A percentile compares a stretch with the other conserved stretches of the same genome.
Evolutionary conservation across 53 echinoderm and acorn worm species (phyloP).

Genomic region (Mesocentrotus franciscanus): DNA sequence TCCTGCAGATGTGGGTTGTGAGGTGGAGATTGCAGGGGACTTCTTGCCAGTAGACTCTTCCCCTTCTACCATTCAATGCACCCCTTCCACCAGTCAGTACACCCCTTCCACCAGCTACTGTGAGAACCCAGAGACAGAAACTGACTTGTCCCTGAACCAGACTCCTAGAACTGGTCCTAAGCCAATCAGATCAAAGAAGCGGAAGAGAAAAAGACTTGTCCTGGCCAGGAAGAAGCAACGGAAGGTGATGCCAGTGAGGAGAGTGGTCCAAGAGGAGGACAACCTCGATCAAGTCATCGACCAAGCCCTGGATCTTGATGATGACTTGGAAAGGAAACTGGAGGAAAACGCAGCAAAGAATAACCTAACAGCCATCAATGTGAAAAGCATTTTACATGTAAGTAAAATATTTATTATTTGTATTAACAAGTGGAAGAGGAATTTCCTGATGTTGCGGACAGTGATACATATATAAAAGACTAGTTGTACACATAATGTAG

Average conservation of each 20-base stretch:
- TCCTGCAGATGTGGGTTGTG: constrained; percentile 52
- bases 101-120: neutral
- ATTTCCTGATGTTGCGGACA: neutral
- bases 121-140: constrained; percentile 7
- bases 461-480: too few species aligned
- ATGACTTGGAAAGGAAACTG: constrained; percentile 83
- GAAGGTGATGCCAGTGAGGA: neutral
- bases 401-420: constrained; percentile 58
- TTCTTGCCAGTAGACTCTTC: constrained; percentile 1
- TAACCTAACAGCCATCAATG: constrained; percentile 93
- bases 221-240: neutral
- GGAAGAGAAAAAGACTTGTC: neutral
- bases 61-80: neutral
- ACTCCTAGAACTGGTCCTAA: neutral
- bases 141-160: neutral
- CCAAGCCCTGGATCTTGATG: constrained; percentile 43
- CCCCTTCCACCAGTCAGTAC: neutral
- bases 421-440: neutral
- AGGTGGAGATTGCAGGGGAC: constrained; percentile 42
- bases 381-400: constrained; percentile 96
- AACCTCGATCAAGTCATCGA: neutral
- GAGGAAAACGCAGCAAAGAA: constrained; percentile 93
- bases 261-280: constrained; percentile 21
- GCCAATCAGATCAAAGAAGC: constrained; percentile 16
- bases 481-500: too few species aligned